Percentiles rank a stretch among this genome's conserved stretches.
phyloP scores from a whole-genome alignment of 2,113 vertebrate species.

The Thamnophis sirtalis region DNA sequence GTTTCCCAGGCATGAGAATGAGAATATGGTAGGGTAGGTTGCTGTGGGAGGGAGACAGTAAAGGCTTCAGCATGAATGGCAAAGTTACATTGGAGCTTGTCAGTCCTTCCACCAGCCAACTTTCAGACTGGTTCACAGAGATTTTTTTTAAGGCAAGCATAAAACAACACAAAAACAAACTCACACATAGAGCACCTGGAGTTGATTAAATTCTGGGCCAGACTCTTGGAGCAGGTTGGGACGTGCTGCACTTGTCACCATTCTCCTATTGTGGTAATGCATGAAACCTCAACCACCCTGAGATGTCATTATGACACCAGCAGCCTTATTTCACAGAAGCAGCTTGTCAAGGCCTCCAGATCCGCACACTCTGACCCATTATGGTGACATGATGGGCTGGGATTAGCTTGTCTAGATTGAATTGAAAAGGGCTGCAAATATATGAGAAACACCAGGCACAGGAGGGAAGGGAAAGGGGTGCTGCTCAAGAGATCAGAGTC shows the following conservation, averaged over 20 bases:
- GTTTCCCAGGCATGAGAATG: constrained; percentile 49
- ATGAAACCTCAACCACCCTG: neutral
- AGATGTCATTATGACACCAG: neutral
- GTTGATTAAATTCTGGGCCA: constrained; percentile 48
- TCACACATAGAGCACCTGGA: constrained; percentile 26
- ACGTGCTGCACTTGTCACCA: neutral
- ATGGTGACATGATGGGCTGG: neutral
- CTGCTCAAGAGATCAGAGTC: neutral
- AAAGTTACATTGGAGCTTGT: constrained; percentile 41
- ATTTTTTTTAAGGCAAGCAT: neutral
- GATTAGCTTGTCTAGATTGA: constrained; percentile 8
- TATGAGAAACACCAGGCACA: neutral
- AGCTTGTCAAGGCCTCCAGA: neutral
- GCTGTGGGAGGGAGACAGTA: constrained; percentile 3
- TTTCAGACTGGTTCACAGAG: constrained; percentile 45
- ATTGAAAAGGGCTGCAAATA: neutral
- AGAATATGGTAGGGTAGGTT: too few species aligned
- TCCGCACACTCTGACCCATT: neutral
- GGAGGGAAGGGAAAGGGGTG: neutral
- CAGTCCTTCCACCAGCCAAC: constrained; percentile 54
- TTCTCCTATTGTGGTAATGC: neutral
- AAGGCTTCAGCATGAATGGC: constrained; percentile 57
- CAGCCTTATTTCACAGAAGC: neutral
- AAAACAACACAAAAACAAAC: neutral
- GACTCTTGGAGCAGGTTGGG: constrained; percentile 6